phyloP scores from a whole-genome alignment of 1,140 invertebrate genomes.

The Ganaspis sp. region DNA sequence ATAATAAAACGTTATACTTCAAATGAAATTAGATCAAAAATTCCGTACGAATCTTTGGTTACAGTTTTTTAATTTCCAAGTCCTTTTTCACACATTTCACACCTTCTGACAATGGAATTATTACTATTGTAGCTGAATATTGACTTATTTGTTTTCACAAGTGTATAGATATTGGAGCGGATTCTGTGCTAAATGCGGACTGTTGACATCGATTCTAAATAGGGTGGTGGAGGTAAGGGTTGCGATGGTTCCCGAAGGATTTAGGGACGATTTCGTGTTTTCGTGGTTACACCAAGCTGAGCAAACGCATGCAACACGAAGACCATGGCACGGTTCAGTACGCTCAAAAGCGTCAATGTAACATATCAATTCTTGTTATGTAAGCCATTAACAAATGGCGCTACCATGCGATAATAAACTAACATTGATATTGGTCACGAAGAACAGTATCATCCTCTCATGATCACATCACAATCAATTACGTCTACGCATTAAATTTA shows the following conservation, averaged over 20 bases:
- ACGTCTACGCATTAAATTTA: too few species aligned
- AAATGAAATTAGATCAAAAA: too few species aligned
- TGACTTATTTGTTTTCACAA: not conserved
- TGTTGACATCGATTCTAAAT: not conserved
- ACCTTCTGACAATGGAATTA: not conserved
- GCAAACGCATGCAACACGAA: not conserved
- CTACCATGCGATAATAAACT: not conserved
- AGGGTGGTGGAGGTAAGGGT: not conserved
- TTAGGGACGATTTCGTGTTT: not conserved
- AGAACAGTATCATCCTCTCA: too few species aligned
- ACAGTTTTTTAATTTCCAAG: too few species aligned
- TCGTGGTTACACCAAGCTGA: too few species aligned
- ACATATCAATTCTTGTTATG: not conserved
- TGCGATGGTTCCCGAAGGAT: not conserved
- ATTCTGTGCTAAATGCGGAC: not conserved
- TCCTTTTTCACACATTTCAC: too few species aligned
- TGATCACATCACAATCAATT: too few species aligned
- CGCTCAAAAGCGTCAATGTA: not conserved
- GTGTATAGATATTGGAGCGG: not conserved
- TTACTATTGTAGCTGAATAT: not conserved
- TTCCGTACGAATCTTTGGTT: too few species aligned
- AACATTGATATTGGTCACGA: not conserved
- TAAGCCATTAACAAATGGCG: constrained; percentile 23
- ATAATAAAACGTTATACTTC: too few species aligned
- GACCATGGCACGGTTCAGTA: constrained; percentile 3